Percentiles rank a stretch among this genome's conserved stretches.
phyloP scores from a whole-genome alignment of 2,888 invertebrate genomes.

The Lochmaea capreae region DNA sequence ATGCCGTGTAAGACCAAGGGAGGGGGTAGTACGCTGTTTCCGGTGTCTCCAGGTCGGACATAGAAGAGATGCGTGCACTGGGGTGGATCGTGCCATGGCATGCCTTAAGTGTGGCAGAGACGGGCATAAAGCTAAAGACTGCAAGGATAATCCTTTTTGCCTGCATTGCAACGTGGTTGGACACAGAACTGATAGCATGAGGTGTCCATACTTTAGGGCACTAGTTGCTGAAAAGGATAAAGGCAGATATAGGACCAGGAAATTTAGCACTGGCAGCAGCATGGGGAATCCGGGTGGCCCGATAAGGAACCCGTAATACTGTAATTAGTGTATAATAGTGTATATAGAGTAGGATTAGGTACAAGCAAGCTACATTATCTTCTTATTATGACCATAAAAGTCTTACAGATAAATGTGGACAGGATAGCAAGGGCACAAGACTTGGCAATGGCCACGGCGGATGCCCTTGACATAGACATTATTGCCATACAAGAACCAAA shows the following conservation, averaged over 20 bases:
- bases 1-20: conserved; percentile 1
- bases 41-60: conserved; percentile 30
- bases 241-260: neutral
- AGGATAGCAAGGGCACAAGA: neutral
- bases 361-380: neutral
- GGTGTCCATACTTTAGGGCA: conserved; percentile 19
- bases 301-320: neutral
- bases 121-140: conserved; percentile 25
- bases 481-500: conserved; percentile 18
- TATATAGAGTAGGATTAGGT: neutral
- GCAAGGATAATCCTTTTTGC: conserved; percentile 12
- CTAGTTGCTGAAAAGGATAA: conserved; percentile 8
- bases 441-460: conserved; percentile 6
- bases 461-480: neutral
- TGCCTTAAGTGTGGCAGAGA: conserved; percentile 32
- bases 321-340: neutral
- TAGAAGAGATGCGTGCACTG: conserved; percentile 9
- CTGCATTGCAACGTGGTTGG: conserved; percentile 5
- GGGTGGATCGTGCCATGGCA: conserved; percentile 9
- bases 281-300: neutral
- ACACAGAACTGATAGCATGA: conserved; percentile 24
- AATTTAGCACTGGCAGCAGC: neutral
- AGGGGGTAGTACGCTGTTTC: neutral
- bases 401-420: conserved; percentile 12
- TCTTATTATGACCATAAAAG: neutral